Base-by-base conservation (phyloP, 2,888 invertebrate species). In the Diploptera punctata region DNA sequence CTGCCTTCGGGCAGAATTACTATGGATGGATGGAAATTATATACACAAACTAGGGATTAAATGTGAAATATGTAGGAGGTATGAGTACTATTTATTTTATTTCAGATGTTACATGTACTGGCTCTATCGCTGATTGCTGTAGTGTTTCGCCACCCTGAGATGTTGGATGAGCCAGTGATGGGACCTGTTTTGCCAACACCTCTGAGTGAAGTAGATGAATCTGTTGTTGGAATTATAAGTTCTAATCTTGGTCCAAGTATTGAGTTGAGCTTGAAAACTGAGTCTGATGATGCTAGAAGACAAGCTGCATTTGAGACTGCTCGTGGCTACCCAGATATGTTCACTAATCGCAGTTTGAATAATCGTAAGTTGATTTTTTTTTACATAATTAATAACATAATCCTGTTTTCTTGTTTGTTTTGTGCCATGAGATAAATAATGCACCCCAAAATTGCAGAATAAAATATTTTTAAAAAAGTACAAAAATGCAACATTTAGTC, bases 51-150 rank as follows among this genome's bases (percentile, higher is more conserved):
- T n/a, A n/a, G n/a, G n/a, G n/a, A n/a, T n/a, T n/a, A n/a, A n/a
- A n/a, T n/a, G n/a, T n/a, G n/a, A n/a, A n/a, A n/a, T n/a, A n/a
- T n/a, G n/a, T n/a, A n/a, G n/a, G n/a, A n/a, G n/a, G n/a, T n/a
- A n/a, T n/a, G n/a, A n/a, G n/a, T n/a, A n/a, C n/a, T n/a, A n/a
- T n/a, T n/a, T n/a, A n/a, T n/a, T n/a, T n/a, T n/a, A n/a, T n/a
- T n/a, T n/a, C 80, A 94, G 93, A 87, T 93, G 83, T 84, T 94
- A 67, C 93, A 94, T 80, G 86, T 93, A 73, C 81, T 93, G 78
- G 91, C 92, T 0, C 82, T 94, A 76, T 91, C 91, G 61, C 88
- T 93, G 75, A 82, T 94, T 78, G 92, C 92, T 18, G 87, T 92
- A 61, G 87, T 93, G 68, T 88, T 93, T 81, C 87, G 91, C 65